These are phyloP conservation scores for Triplophysa siluroides DNA, from an alignment of 2,113 vertebrate species.

Conservation along the genomic window DNA sequence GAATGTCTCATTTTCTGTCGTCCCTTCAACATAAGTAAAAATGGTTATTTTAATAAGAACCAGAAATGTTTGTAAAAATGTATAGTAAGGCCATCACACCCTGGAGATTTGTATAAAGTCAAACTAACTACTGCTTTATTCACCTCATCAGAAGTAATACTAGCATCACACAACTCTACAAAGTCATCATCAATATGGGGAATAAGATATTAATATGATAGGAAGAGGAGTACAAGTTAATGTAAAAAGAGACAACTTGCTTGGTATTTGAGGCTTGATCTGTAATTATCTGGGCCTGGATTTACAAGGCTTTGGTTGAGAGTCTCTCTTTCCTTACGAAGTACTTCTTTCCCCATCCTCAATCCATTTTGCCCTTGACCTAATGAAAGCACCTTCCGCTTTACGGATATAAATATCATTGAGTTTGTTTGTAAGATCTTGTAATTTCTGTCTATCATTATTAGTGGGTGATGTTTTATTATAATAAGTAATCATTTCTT, in stretches of 20 bases:
- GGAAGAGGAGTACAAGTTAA: neutral
- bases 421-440: neutral
- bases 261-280: neutral
- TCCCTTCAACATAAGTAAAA: neutral
- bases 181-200: neutral
- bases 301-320: too few relatives aligned
- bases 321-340: too few relatives aligned
- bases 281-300: too few relatives aligned
- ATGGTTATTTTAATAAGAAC: neutral
- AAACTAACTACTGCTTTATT: slow-evolving; percentile 4
- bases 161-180: neutral
- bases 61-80: slow-evolving; percentile 24
- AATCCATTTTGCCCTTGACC: too few relatives aligned
- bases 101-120: neutral
- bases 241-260: neutral
- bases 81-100: neutral
- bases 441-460: neutral
- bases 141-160: neutral
- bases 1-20: neutral
- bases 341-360: too few relatives aligned
- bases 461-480: neutral
- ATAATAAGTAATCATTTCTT: neutral
- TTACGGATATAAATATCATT: neutral
- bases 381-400: neutral
- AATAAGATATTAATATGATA: neutral